These are phyloP conservation scores for Campylomormyrus numenius DNA, from an alignment of 2,113 vertebrate species.

Conservation along the genomic window DNA sequence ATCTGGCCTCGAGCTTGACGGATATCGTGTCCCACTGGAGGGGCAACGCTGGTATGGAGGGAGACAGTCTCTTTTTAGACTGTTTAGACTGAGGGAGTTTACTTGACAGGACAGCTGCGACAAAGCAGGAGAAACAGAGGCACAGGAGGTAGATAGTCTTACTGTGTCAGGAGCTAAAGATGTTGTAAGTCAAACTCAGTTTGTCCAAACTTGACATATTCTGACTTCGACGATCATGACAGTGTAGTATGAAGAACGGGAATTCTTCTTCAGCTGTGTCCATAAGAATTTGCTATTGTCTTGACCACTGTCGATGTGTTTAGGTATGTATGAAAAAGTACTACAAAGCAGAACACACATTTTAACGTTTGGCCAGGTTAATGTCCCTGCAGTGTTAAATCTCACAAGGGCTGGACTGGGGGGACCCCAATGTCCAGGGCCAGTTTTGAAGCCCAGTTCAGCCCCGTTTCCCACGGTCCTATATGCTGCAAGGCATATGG, in stretches of 20 bases:
- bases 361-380: neutral
- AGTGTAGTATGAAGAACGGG: neutral
- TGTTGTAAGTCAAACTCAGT: neutral
- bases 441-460: neutral
- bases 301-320: neutral
- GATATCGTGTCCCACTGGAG: conserved; percentile 40
- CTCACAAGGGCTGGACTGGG: neutral
- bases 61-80: conserved; percentile 27
- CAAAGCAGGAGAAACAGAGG: conserved; percentile 18
- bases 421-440: neutral
- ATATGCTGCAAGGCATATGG: neutral
- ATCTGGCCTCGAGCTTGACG: conserved; percentile 40
- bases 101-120: conserved; percentile 29
- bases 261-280: neutral
- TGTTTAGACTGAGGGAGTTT: conserved; percentile 34
- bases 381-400: neutral
- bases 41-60: conserved; percentile 27
- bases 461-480: neutral
- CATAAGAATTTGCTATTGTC: neutral
- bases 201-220: neutral
- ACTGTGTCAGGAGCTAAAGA: conserved; percentile 22
- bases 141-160: conserved; percentile 11
- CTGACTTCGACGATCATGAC: neutral
- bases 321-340: neutral
- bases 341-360: too few relatives aligned